Base-by-base conservation (phyloP, 1,140 invertebrate species). In the Bombus superbus region DNA sequence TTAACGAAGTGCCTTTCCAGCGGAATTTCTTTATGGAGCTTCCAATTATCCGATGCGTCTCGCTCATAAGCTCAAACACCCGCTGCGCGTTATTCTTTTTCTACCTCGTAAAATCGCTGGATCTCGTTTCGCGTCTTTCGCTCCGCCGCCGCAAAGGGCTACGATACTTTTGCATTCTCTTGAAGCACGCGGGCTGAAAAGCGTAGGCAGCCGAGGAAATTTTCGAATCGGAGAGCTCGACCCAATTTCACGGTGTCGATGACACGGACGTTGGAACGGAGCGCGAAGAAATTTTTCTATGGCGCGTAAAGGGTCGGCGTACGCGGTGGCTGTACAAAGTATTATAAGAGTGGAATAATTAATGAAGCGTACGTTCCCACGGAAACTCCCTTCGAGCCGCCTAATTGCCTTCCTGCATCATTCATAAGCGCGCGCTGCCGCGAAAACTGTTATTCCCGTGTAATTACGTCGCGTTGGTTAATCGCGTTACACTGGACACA, bases 11-110 rank as follows among this genome's bases (percentile, higher is more conserved):
- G 59, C 53, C 71, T 81, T 81, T 59, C 35, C 35, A 38, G 59
- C 5, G 47, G 25, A 73, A 73, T 88, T 89, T 44, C 80, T 57
- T 85, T 75, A 42, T 57, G 76, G 62, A 59, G 76, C 75, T 75
- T 72, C 81, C 85, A 81, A 86, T 88, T 81, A 88, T 72, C 72
- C 73, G 73, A 85, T 76, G 64, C 81, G 64, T 80, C 18, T 80
- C 18, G 76, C 15, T 64, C 68, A 40, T 66, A 66, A 80, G 35
- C 66, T 57, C 44, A 25, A 57, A 71, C 2, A 42, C 40, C 32
- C 28, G 5, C 18, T 40, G 9, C n/a, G 32, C 28, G 28, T 32
- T 22, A 9, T 18, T 18, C 1, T 8, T 2, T 69, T 2, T 44
- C 13, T n/a, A 5, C 28, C 71, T 6, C 28, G 38, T 38, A 28